A percentile compares a stretch with the other conserved stretches of the same genome.
These are phyloP conservation scores for Labeo catla DNA, from an alignment of 2,113 vertebrate genomes.

Conservation along the genomic window DNA sequence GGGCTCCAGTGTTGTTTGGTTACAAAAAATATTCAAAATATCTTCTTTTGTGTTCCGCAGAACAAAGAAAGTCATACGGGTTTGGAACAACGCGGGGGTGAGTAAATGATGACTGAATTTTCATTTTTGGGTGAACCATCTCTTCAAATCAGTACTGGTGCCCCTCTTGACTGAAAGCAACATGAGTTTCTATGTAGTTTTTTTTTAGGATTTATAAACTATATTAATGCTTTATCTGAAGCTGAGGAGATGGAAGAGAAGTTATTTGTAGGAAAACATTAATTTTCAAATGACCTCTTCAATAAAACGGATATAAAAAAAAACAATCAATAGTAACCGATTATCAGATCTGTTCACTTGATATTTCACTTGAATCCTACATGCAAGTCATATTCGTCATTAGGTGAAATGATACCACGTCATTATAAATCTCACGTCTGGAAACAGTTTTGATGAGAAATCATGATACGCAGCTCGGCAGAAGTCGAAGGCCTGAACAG, in stretches of 20 bases:
- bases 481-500: conserved; percentile 54
- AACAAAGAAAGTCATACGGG: background rate
- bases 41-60: background rate
- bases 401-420: background rate
- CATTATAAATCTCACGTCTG: conserved; percentile 52
- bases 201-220: background rate
- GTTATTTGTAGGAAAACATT: background rate
- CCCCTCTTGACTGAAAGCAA: background rate
- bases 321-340: background rate
- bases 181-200: background rate
- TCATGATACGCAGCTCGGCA: conserved; percentile 48
- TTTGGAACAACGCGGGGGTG: background rate
- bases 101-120: background rate
- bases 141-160: background rate
- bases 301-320: background rate
- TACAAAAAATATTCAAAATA: background rate
- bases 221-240: background rate
- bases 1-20: background rate
- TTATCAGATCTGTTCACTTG: background rate
- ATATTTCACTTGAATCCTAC: background rate
- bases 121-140: background rate
- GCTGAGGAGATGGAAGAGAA: background rate
- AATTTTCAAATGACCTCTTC: background rate
- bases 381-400: conserved; percentile 1
- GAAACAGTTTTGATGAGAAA: conserved; percentile 47